A percentile compares a stretch with the other conserved stretches of the same genome.
Evolutionary conservation across 1,140 invertebrate species (phyloP).

Genomic region (Drosophila repletoides): DNA sequence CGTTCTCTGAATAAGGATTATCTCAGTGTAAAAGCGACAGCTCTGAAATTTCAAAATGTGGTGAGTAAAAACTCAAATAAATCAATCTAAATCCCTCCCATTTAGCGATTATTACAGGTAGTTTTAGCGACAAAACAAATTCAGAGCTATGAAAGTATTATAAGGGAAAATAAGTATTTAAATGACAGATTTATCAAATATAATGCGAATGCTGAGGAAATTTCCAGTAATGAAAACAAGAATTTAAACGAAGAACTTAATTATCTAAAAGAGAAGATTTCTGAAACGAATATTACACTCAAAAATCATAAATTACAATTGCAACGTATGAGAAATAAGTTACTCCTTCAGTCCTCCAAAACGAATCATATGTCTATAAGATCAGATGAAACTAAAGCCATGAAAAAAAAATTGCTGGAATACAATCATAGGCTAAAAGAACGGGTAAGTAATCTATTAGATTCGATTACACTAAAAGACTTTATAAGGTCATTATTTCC

Average conservation of each 20-base stretch:
- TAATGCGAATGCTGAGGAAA: background rate
- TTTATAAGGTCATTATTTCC: too few relatives aligned
- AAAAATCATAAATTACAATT: background rate
- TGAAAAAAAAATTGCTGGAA: background rate
- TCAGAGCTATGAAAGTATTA: background rate
- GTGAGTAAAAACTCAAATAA: too few relatives aligned
- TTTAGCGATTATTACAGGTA: background rate
- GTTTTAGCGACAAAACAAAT: slow-evolving; percentile 12
- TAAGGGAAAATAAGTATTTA: background rate
- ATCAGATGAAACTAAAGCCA: background rate
- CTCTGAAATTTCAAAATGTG: background rate
- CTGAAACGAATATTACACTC: background rate
- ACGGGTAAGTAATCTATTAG: background rate
- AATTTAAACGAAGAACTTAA: background rate
- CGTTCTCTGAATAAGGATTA: background rate
- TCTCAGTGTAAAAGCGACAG: background rate
- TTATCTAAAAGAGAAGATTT: background rate
- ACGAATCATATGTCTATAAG: background rate
- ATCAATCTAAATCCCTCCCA: too few relatives aligned
- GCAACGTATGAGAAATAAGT: background rate
- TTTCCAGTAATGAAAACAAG: background rate
- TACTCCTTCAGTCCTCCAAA: background rate
- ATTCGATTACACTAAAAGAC: too few relatives aligned
- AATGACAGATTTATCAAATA: background rate
- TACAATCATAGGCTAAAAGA: slow-evolving; percentile 1